Percentiles rank a stretch among this genome's conserved stretches.
Evolutionary conservation across 2,797 vertebrate species (phyloP).

Genomic region (Babyrousa celebensis): DNA sequence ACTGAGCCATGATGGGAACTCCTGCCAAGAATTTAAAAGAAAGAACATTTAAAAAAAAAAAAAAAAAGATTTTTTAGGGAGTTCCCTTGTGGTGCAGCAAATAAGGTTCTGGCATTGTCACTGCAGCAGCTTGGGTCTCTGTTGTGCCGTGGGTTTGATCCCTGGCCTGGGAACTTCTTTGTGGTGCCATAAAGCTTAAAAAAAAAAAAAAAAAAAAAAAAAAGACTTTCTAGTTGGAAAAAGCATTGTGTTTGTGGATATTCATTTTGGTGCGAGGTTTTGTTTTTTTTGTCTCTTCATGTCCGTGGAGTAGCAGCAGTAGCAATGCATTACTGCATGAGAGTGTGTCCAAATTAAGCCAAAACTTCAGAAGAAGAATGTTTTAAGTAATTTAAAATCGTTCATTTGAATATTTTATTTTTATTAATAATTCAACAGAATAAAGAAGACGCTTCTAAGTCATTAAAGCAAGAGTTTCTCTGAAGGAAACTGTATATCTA

Average conservation of each 20-base stretch:
- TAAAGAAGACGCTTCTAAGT: not conserved
- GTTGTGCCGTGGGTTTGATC: too few species aligned
- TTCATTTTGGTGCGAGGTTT: not conserved
- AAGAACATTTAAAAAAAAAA: not conserved
- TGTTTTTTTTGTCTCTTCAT: not conserved
- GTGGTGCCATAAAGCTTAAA: not conserved
- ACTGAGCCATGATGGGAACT: too few species aligned
- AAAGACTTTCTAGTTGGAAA: not conserved
- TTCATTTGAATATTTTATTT: not conserved
- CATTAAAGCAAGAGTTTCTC: slow-evolving; percentile 8
- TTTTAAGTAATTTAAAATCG: slow-evolving; percentile 25
- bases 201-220: not conserved
- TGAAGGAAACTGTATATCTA: not conserved
- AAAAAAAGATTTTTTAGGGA: not conserved
- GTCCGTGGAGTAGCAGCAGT: not conserved
- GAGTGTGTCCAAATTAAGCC: not conserved
- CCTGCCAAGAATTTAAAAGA: not conserved
- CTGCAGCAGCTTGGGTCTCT: too few species aligned
- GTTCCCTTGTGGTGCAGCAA: too few species aligned
- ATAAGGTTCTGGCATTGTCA: too few species aligned
- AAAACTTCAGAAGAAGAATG: not conserved
- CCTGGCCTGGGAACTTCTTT: too few species aligned
- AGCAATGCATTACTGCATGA: too few species aligned
- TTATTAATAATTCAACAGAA: slow-evolving; percentile 16
- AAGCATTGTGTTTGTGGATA: not conserved